phyloP scores from a whole-genome alignment of 2,888 invertebrate species.

The Venustoraphidia nigricollis region DNA sequence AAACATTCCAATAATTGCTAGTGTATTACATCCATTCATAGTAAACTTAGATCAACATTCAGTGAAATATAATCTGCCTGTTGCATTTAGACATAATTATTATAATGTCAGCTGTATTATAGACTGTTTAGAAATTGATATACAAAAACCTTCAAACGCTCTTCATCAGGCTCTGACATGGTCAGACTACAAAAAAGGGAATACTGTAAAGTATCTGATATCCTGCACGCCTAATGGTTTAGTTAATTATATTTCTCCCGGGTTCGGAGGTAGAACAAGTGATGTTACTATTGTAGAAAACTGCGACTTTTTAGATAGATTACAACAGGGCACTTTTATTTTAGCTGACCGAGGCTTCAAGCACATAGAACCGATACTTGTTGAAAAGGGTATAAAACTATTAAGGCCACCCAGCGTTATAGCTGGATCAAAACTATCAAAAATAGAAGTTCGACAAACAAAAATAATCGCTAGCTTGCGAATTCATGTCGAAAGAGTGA shows the following conservation, averaged over 20 bases:
- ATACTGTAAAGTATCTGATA: conserved; percentile 15
- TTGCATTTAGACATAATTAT: too few relatives aligned
- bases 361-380: too few relatives aligned
- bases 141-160: conserved; percentile 21
- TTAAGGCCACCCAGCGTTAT: background rate
- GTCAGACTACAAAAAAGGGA: conserved; percentile 22
- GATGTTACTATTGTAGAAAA: too few relatives aligned
- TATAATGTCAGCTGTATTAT: conserved; percentile 19
- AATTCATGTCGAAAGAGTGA: conserved; percentile 6
- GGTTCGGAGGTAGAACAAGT: too few relatives aligned
- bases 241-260: too few relatives aligned
- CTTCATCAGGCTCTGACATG: conserved; percentile 20
- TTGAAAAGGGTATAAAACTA: background rate
- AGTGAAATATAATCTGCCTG: too few relatives aligned
- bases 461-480: conserved; percentile 6
- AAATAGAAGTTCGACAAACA: background rate
- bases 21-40: too few relatives aligned
- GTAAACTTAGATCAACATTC: too few relatives aligned
- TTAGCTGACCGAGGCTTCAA: too few relatives aligned
- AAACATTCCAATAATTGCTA: too few relatives aligned
- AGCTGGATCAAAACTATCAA: background rate
- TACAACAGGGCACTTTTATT: conserved; percentile 3
- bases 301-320: conserved; percentile 7
- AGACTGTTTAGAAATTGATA: conserved; percentile 22
- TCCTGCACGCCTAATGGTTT: conserved; percentile 15